Base-by-base conservation (phyloP, 1,140 invertebrate species). In the Cecropterus lyciades region DNA sequence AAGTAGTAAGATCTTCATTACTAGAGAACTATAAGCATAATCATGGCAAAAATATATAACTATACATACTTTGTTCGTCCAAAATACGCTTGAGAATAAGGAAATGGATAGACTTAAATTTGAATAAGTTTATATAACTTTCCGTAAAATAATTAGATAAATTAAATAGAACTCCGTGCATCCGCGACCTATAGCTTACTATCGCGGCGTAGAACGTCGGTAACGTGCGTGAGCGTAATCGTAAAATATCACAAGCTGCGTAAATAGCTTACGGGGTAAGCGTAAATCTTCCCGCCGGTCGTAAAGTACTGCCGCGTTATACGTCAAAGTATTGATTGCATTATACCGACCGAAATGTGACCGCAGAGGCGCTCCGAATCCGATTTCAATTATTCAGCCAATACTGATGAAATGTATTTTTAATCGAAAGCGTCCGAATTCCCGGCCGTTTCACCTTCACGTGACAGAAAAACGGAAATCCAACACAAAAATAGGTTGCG, bases 241-340 rank as follows among this genome's bases (percentile, higher is more conserved):
- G 74, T 82, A 85, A 49, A 86, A 87, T 79, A 82, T 77, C 65
- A 66, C 78, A 77, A 80, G 72, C 70, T 72, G 70, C 79, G 75
- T 78, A 84, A 85, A 78, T 79, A 81, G 70, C 65, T 52, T 73
- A 82, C 79, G 72, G 70, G 71, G 63, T 57, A 65, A 69, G 68
- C 75, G 79, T 85, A 85, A 88, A 86, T 88, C 82, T 81, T 80
- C 57, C 65, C 51, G 71, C 70, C 72, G 77, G 70, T 76, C 77
- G 79, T 87, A 83, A 84, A 82, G 70, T 72, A 79, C 70, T 68
- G 73, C 80, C 79, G 79, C 73, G 80, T 79, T 80, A 76, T 68
- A 77, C 80, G 78, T 84, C 74, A 83, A 81, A 79, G 72, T 89
- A 89, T 89, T 82, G 84, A 87, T 87, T 85, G 80, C 70, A 79